Conservation (phyloP, 2,113 vertebrate genomes). For the Neodontobutis hainanensis region DNA sequence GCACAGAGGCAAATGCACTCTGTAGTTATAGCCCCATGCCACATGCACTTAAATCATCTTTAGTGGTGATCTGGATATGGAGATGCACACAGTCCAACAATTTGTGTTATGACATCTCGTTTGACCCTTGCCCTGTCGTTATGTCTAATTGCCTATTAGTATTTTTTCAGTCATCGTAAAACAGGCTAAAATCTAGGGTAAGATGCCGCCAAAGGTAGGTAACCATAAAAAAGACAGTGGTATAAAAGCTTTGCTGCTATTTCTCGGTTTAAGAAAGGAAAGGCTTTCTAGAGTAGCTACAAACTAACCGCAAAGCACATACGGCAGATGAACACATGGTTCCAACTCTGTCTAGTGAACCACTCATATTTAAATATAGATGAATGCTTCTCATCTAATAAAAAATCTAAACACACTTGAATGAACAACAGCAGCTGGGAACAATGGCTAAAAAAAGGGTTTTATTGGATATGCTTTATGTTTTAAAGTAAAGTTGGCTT, state of each 20-base stretch:
- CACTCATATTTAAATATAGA: constrained; percentile 67
- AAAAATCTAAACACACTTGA: constrained; percentile 48
- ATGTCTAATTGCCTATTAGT: constrained; percentile 60
- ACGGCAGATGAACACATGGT: constrained; percentile 34
- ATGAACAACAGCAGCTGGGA: constrained; percentile 52
- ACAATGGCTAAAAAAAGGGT: constrained; percentile 31
- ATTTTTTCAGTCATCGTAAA: constrained; percentile 61
- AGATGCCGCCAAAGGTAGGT: constrained; percentile 41
- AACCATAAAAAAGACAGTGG: constrained; percentile 3
- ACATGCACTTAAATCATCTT: constrained; percentile 42
- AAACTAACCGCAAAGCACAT: constrained; percentile 24
- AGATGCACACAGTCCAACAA: constrained; percentile 42
- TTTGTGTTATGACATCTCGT: constrained; percentile 63
- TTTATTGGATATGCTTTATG: constrained; percentile 33
- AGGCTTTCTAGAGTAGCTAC: constrained; percentile 17
- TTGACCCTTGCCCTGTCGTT: constrained; percentile 57
- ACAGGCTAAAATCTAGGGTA: constrained; percentile 23
- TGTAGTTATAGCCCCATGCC: constrained; percentile 43
- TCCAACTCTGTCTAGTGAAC: constrained; percentile 46
- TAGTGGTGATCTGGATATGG: constrained; percentile 10
- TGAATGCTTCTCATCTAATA: constrained; percentile 44
- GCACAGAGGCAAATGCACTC: constrained; percentile 30
- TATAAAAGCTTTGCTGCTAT: constrained; percentile 30
- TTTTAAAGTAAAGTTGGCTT: constrained; percentile 1
- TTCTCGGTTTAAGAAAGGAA: constrained; percentile 40